These are phyloP conservation scores for Argentina silus DNA, from an alignment of 2,797 vertebrate genomes.

Conservation along the genomic window DNA sequence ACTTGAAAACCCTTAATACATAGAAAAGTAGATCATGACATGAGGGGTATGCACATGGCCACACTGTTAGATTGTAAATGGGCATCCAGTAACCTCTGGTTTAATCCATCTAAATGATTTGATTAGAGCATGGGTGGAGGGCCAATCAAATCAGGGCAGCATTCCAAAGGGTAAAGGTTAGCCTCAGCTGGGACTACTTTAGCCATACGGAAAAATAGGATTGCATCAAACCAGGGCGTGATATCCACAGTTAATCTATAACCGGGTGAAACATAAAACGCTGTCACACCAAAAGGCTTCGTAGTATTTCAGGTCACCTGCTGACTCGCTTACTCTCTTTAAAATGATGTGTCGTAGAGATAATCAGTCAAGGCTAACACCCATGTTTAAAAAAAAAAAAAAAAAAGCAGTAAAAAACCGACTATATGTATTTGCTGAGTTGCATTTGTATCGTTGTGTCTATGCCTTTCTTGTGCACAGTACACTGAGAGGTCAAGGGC, in stretches of 20 bases:
- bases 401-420: too few relatives aligned
- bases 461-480: too few relatives aligned
- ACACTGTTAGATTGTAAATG: not conserved
- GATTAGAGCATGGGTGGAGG: constrained; percentile 52
- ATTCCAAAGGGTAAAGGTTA: constrained; percentile 65
- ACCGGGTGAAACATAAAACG: constrained; percentile 38
- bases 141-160: constrained; percentile 8
- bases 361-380: too few relatives aligned
- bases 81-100: not conserved
- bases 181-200: constrained; percentile 34
- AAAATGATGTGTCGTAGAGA: not conserved
- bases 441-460: too few relatives aligned
- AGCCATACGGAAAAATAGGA: constrained; percentile 21
- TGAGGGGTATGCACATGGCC: not conserved
- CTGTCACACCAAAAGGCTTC: constrained; percentile 4
- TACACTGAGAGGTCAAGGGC: too few relatives aligned
- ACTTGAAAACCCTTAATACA: not conserved
- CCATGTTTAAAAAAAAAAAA: too few relatives aligned
- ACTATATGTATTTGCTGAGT: too few relatives aligned
- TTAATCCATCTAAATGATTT: constrained; percentile 9
- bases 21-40: not conserved
- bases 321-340: not conserved
- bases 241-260: constrained; percentile 51
- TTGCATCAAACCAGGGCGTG: not conserved
- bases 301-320: not conserved